These are phyloP conservation scores for Pterophyllum scalare DNA, from an alignment of 2,113 vertebrate species.

Conservation along the genomic window DNA sequence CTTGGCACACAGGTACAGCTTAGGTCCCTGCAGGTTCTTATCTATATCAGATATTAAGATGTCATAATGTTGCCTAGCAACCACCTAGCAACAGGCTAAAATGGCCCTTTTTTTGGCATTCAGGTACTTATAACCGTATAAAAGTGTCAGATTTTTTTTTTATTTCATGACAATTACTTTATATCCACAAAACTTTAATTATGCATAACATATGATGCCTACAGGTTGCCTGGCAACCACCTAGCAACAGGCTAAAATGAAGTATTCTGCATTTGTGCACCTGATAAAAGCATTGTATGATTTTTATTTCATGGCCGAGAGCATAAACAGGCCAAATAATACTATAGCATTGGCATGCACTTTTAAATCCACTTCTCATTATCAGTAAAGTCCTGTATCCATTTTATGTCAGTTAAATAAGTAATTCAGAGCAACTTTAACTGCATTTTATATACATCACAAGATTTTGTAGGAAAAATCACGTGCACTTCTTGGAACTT, in stretches of 20 bases:
- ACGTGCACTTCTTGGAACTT: background rate
- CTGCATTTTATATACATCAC: background rate
- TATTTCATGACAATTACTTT: background rate
- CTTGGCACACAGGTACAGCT: background rate
- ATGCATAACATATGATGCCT: background rate
- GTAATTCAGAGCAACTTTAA: background rate
- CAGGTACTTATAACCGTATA: background rate
- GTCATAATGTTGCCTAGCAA: background rate
- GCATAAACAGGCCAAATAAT: background rate
- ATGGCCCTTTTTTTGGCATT: background rate
- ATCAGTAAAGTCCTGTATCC: background rate
- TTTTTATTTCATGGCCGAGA: background rate
- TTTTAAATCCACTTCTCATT: background rate
- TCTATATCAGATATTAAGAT: background rate
- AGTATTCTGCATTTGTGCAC: background rate
- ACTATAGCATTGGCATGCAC: background rate
- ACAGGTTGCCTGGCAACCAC: background rate
- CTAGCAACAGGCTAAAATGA: background rate
- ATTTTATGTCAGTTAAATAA: background rate
- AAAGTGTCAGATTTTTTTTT: background rate
- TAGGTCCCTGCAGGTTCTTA: background rate
- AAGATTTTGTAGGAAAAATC: background rate
- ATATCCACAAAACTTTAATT: background rate
- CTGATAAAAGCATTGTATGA: background rate
- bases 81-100: background rate